These are phyloP conservation scores for Heloderma charlesbogerti DNA, from an alignment of 2,113 vertebrate species.

Conservation along the genomic window DNA sequence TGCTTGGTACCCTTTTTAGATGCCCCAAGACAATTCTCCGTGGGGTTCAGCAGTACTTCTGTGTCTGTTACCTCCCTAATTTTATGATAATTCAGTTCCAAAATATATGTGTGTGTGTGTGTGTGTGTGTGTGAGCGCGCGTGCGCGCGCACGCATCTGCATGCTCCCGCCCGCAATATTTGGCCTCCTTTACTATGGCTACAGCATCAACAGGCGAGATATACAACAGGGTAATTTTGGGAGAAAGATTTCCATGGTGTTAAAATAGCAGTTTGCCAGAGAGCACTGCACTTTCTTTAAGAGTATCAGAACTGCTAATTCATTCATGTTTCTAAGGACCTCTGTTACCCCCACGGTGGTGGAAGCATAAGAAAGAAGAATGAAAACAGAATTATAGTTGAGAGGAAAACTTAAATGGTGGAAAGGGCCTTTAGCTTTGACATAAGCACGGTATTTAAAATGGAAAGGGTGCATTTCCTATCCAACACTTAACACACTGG, in stretches of 20 bases:
- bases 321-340: not conserved
- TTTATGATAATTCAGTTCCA: not conserved
- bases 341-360: not conserved
- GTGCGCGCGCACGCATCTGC: no score
- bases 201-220: no score
- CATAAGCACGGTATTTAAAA: not conserved
- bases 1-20: not conserved
- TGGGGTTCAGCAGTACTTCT: not conserved
- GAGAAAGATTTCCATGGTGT: not conserved
- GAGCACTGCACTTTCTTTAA: no score
- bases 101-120: not conserved
- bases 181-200: no score
- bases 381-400: not conserved
- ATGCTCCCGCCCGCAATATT: no score
- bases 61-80: not conserved
- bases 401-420: not conserved
- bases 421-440: not conserved
- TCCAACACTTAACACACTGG: not conserved
- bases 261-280: not conserved
- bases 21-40: not conserved
- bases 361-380: not conserved
- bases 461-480: not conserved
- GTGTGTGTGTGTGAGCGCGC: no score
- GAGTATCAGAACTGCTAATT: no score
- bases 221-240: no score